Percentiles rank a stretch among this genome's conserved stretches.
Evolutionary conservation across 2,888 invertebrate genomes (phyloP).

Genomic region (Tenthredo amoena): DNA sequence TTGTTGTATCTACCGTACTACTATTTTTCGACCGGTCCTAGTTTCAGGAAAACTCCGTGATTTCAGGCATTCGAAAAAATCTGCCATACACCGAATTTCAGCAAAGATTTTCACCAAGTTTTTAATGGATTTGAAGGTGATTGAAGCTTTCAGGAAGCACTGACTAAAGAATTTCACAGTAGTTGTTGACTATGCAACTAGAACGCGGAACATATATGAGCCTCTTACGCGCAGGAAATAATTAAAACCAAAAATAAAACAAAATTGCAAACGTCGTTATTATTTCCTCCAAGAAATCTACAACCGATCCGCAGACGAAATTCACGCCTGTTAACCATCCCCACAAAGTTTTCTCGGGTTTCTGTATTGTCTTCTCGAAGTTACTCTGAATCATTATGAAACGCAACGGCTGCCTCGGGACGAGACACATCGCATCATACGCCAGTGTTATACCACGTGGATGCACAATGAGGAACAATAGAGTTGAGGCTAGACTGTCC

Average conservation of each 20-base stretch:
- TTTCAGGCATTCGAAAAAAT: neutral
- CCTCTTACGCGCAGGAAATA: neutral
- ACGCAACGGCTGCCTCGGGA: neutral
- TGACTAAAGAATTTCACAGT: neutral
- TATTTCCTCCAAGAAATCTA: neutral
- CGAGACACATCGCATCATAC: conserved; percentile 3
- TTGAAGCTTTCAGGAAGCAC: neutral
- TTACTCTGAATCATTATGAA: conserved; percentile 8
- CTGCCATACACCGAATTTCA: neutral
- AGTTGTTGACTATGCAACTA: too few relatives aligned
- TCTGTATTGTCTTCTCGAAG: conserved; percentile 8
- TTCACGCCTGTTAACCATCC: neutral
- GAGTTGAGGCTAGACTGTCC: neutral
- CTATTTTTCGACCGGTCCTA: neutral
- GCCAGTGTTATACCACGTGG: conserved; percentile 3
- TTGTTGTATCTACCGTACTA: neutral
- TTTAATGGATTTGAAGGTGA: neutral
- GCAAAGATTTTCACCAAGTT: neutral
- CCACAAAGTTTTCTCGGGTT: conserved; percentile 12
- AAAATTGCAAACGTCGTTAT: neutral
- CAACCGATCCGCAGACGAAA: neutral
- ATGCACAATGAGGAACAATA: neutral
- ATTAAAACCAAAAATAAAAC: neutral
- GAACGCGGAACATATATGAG: neutral
- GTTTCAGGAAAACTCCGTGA: neutral